Evolutionary conservation across 2,888 invertebrate genomes (phyloP), one percentile per base, ranked within the genome.

Genomic region (Temnothorax ravouxi): DNA sequence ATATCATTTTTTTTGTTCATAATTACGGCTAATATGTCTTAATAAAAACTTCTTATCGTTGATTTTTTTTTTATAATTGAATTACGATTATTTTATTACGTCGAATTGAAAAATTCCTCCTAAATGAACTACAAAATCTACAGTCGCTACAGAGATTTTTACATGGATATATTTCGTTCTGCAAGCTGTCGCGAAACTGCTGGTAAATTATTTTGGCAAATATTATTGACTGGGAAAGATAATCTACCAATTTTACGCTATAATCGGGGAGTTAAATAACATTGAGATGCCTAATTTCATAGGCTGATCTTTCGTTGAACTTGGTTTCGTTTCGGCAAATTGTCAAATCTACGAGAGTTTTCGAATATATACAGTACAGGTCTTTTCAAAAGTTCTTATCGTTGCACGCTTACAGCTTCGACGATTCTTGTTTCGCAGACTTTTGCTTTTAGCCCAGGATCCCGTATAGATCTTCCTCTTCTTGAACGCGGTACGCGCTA

Each of bases 81-180:
- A 59, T 71, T 71, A 2, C 13, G 18, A 47, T 69, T 79, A 77
- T 77, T 54, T 56, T 56, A 9, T 77, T 69, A 69, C 13, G 21
- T 34, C 21, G 15, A 15, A 8, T 11, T 34, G 50, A 38, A 29
- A 74, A 66, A 34, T 72, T 74, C n/a, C n/a, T 15, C 11, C 11
- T n/a, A 66, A 77, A 67, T 67, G 56, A 67, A 21, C 29, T 77
- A 54, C 66, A 21, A 25, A 62, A 38, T 44, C 61, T n/a, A 1
- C 25, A 15, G n/a, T 64, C 8, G 64, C 29, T 25, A 54, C 21
- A 56, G 41, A 56, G 41, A 66, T 77, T 56, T 77, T 67, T 56
- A 44, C 13, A 29, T 29, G 29, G n/a, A 15, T 29, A 34, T 56
- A 67, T 34, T 56, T 44, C 25, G 13, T 34, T 5, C 3, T 44